Conservation (phyloP, 37 sponge, comb jelly and placozoan species). For the Axinella damicornis region DNA sequence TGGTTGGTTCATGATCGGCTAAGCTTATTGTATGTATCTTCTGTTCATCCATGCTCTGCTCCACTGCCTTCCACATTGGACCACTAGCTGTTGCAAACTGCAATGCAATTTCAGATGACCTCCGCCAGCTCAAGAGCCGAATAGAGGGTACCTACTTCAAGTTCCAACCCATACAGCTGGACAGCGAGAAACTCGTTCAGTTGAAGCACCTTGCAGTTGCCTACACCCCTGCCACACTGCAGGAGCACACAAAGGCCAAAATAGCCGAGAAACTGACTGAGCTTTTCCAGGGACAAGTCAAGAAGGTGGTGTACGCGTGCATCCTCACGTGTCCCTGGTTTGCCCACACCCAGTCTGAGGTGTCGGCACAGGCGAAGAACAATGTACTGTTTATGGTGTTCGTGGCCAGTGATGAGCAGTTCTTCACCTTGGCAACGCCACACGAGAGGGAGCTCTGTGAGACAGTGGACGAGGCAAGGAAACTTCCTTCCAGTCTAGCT, state of each 20-base stretch:
- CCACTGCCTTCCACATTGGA: no score
- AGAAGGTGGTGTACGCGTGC: conserved; percentile 59
- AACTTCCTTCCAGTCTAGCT: neutral
- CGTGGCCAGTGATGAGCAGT: conserved; percentile 70
- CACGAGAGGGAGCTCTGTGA: conserved; percentile 71
- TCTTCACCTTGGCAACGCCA: conserved; percentile 73
- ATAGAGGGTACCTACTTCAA: conserved; percentile 65
- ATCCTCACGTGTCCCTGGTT: conserved; percentile 80
- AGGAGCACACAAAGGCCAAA: conserved; percentile 37
- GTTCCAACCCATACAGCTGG: conserved; percentile 37
- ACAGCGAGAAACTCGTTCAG: conserved; percentile 15
- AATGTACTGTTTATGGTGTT: conserved; percentile 71
- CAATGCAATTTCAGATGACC: conserved; percentile 26
- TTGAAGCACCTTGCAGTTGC: conserved; percentile 48
- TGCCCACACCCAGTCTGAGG: conserved; percentile 57
- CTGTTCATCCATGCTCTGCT: no score
- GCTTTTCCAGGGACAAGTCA: conserved; percentile 50
- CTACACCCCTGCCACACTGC: conserved; percentile 64
- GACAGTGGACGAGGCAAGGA: conserved; percentile 48
- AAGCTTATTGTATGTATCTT: no score
- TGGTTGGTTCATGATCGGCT: no score
- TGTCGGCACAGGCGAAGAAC: conserved; percentile 55
- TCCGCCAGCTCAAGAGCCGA: conserved; percentile 63
- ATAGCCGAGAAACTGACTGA: conserved; percentile 43
- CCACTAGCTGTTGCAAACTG: conserved; percentile 25